These are phyloP conservation scores for Nycticorax nycticorax DNA, from an alignment of 2,113 vertebrate genomes.

Conservation along the genomic window DNA sequence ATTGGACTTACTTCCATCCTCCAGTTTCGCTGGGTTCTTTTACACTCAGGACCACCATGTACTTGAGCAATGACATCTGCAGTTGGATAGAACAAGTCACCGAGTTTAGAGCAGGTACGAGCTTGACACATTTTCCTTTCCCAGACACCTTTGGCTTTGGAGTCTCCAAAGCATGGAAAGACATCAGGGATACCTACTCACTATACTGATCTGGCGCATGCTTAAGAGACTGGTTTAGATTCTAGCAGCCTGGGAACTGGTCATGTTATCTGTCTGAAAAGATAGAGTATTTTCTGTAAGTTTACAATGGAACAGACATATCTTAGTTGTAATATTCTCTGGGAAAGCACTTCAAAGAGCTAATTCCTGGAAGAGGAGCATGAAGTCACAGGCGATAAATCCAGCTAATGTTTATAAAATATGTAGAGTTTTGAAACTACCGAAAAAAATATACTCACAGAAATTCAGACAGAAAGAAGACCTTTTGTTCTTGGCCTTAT, in stretches of 20 bases:
- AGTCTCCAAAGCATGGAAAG: neutral
- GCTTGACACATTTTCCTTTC: neutral
- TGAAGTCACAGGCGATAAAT: slow-evolving; percentile 9
- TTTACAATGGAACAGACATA: neutral
- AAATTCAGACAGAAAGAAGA: neutral
- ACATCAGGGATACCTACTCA: neutral
- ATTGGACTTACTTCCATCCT: neutral
- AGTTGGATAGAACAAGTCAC: neutral
- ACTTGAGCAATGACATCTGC: neutral
- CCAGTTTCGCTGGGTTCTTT: neutral
- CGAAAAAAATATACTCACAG: neutral
- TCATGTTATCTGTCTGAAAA: neutral
- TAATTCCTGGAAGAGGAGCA: slow-evolving; percentile 41
- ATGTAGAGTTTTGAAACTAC: slow-evolving; percentile 4
- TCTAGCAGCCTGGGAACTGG: neutral
- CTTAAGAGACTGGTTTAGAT: neutral
- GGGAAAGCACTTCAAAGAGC: slow-evolving; percentile 38
- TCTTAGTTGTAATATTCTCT: neutral
- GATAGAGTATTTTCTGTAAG: neutral
- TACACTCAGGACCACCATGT: neutral
- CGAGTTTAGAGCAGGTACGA: neutral
- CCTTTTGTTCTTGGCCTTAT: slow-evolving; percentile 26
- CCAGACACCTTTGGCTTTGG: neutral
- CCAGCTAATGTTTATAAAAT: slow-evolving; percentile 22
- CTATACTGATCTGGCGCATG: neutral